Evolutionary conservation across 1,140 invertebrate genomes (phyloP).

Genomic region (Zaprionus kolodkinae): DNA sequence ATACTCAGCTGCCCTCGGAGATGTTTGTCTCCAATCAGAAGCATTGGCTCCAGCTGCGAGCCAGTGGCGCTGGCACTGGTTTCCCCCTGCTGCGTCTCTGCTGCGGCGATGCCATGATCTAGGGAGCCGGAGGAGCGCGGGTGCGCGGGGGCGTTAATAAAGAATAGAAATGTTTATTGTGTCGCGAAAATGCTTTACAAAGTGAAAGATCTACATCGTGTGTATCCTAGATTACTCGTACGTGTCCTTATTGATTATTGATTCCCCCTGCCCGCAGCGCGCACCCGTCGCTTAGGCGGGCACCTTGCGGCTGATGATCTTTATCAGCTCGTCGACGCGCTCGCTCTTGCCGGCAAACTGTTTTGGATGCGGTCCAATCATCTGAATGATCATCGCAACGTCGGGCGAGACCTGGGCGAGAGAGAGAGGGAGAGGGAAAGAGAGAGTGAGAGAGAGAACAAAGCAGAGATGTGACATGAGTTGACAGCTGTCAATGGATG

Average conservation of each 20-base stretch:
- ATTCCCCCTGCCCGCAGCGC: neutral
- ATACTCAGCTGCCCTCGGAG: slow-evolving; percentile 90
- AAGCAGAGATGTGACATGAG: slow-evolving; percentile 38
- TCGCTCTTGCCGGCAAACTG: slow-evolving; percentile 92
- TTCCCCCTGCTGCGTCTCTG: slow-evolving; percentile 75
- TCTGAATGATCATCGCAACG: slow-evolving; percentile 94
- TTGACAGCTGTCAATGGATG: slow-evolving; percentile 65
- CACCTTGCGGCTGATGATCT: slow-evolving; percentile 88
- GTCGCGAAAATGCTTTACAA: slow-evolving; percentile 77
- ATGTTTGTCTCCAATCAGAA: slow-evolving; percentile 96
- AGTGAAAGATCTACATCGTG: slow-evolving; percentile 68
- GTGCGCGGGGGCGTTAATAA: slow-evolving; percentile 28
- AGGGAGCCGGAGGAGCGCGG: neutral
- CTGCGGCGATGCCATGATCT: slow-evolving; percentile 68
- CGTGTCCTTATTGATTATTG: slow-evolving; percentile 3
- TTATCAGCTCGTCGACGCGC: slow-evolving; percentile 92
- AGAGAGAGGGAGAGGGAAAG: neutral
- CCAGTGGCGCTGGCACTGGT: slow-evolving; percentile 73
- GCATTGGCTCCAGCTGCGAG: slow-evolving; percentile 92
- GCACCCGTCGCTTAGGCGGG: slow-evolving; percentile 69
- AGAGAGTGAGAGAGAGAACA: neutral
- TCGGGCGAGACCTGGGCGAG: slow-evolving; percentile 86
- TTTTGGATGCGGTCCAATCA: slow-evolving; percentile 95
- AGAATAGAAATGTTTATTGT: slow-evolving; percentile 81
- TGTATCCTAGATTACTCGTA: slow-evolving; percentile 30